phyloP scores from a whole-genome alignment of 1,140 invertebrate species.

The Stenopsyche tienmushanensis region DNA sequence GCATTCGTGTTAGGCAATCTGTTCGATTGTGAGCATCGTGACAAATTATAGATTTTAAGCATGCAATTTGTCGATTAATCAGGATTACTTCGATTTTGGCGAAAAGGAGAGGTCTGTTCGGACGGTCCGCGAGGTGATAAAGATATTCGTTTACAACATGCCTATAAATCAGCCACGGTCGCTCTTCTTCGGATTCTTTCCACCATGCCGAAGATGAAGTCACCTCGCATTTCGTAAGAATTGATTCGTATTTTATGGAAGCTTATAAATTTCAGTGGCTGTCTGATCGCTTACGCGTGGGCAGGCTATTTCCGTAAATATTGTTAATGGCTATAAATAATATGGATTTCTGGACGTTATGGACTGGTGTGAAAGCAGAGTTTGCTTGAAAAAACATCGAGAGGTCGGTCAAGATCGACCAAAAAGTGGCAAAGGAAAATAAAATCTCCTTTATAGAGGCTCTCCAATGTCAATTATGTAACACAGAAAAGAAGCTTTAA shows the following conservation, averaged over 20 bases:
- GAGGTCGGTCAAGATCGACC: background rate
- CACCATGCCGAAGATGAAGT: too few species aligned
- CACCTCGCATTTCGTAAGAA: slow-evolving; percentile 3
- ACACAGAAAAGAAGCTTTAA: too few species aligned
- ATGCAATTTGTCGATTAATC: slow-evolving; percentile 39
- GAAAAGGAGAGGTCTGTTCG: background rate
- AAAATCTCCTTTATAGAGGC: too few species aligned
- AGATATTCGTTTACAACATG: too few species aligned
- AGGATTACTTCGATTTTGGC: slow-evolving; percentile 36
- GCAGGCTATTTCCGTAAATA: slow-evolving; percentile 5
- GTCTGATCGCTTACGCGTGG: background rate
- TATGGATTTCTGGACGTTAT: background rate
- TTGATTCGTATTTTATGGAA: slow-evolving; percentile 2
- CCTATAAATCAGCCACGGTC: too few species aligned
- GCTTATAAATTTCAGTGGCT: slow-evolving; percentile 1
- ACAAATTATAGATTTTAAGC: slow-evolving; percentile 36
- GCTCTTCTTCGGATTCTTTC: too few species aligned
- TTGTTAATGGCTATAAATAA: slow-evolving; percentile 4
- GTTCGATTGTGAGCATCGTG: slow-evolving; percentile 14
- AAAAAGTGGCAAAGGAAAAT: too few species aligned
- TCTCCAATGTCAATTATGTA: too few species aligned
- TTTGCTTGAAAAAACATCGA: background rate
- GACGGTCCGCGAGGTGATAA: slow-evolving; percentile 22
- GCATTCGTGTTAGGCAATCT: background rate
- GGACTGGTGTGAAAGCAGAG: background rate